Percentiles rank a stretch among this genome's conserved stretches.
These are phyloP conservation scores for Ditylenchus dipsaci DNA, from an alignment of 1,140 invertebrate genomes.

Conservation along the genomic window DNA sequence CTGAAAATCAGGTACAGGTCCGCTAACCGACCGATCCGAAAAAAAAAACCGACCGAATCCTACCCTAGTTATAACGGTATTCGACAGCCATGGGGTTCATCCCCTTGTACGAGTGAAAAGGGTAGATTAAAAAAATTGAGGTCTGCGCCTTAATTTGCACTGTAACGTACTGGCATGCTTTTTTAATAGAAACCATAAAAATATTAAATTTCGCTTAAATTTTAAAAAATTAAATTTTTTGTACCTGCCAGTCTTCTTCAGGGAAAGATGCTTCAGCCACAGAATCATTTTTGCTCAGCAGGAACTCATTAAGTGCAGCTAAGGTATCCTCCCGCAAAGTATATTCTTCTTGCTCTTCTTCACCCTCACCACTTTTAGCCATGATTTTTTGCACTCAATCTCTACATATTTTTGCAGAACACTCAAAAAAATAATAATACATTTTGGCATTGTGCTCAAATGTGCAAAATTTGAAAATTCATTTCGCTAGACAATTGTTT, in stretches of 20 bases:
- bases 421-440: not conserved
- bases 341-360: constrained; percentile 13
- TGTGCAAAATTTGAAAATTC: not conserved
- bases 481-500: not conserved
- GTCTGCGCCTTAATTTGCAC: too few species aligned
- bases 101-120: too few species aligned
- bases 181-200: too few species aligned
- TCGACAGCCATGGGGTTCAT: too few species aligned
- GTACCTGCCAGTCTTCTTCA: constrained; percentile 69
- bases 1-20: too few species aligned
- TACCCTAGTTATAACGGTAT: too few species aligned
- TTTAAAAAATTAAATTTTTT: constrained; percentile 61
- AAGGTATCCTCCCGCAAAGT: constrained; percentile 68
- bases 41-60: too few species aligned
- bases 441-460: not conserved
- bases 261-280: constrained; percentile 57
- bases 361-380: not conserved
- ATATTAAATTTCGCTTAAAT: too few species aligned
- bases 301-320: constrained; percentile 75
- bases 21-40: too few species aligned
- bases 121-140: too few species aligned
- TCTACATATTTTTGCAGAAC: not conserved
- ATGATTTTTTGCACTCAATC: not conserved
- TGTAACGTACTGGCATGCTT: too few species aligned
- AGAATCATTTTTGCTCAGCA: constrained; percentile 68